These are phyloP conservation scores for Nomada ferruginata DNA, from an alignment of 2,888 invertebrate species.

Conservation along the genomic window DNA sequence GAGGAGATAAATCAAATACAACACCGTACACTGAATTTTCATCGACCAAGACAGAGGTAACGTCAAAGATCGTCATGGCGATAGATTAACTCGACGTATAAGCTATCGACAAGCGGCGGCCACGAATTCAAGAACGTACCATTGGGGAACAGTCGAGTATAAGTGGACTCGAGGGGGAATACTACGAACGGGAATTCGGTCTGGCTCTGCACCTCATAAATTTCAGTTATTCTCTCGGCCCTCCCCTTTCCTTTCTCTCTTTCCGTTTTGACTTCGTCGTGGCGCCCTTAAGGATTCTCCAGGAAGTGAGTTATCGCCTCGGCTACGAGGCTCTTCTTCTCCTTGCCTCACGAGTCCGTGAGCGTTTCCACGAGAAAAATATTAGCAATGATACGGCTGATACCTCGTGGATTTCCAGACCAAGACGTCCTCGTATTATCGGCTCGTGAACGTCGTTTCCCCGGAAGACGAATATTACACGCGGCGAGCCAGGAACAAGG, in stretches of 20 bases:
- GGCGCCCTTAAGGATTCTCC: constrained; percentile 71
- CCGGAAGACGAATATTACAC: constrained; percentile 58
- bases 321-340: constrained; percentile 45
- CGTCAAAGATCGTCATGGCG: constrained; percentile 25
- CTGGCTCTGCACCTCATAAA: constrained; percentile 81
- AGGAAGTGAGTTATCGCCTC: constrained; percentile 72
- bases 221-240: constrained; percentile 80
- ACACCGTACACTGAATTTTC: constrained; percentile 27
- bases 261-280: constrained; percentile 67
- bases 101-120: constrained; percentile 41
- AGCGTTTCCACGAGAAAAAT: constrained; percentile 64
- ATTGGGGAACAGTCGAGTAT: constrained; percentile 65
- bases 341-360: constrained; percentile 34
- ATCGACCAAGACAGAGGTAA: constrained; percentile 25
- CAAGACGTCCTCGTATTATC: constrained; percentile 65
- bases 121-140: constrained; percentile 42
- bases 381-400: constrained; percentile 71
- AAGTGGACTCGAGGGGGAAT: constrained; percentile 81
- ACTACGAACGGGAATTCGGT: constrained; percentile 80
- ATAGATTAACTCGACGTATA: constrained; percentile 48
- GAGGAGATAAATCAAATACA: not conserved
- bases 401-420: constrained; percentile 54
- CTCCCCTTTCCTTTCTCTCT: constrained; percentile 55
- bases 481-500: constrained; percentile 18
- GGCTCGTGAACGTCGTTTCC: constrained; percentile 59